phyloP scores from a whole-genome alignment of 2,888 invertebrate species.

The Portevinia maculata region DNA sequence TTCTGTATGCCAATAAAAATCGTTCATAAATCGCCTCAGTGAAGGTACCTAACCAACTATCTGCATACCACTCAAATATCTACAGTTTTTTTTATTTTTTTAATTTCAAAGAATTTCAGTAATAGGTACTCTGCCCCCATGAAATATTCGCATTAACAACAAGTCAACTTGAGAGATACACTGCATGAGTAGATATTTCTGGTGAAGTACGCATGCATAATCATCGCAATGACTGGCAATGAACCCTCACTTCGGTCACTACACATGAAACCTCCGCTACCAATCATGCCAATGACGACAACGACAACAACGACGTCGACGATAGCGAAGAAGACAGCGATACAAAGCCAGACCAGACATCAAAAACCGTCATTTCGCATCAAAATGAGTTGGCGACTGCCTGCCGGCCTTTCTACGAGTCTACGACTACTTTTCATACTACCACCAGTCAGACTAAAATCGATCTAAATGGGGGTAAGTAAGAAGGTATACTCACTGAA shows the following conservation, averaged over 20 bases:
- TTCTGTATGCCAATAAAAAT: too few species aligned
- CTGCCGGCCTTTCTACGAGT: slow-evolving; percentile 61
- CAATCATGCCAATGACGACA: slow-evolving; percentile 26
- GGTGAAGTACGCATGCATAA: slow-evolving; percentile 20
- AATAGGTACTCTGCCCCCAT: slow-evolving; percentile 1
- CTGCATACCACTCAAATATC: too few species aligned
- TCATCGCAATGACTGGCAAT: slow-evolving; percentile 39
- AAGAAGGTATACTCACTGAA: slow-evolving; percentile 48
- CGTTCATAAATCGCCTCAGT: too few species aligned
- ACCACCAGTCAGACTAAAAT: slow-evolving; percentile 14
- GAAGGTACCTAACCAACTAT: too few species aligned
- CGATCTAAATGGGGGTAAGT: slow-evolving; percentile 54
- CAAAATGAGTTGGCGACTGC: slow-evolving; percentile 71
- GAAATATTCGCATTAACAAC: slow-evolving; percentile 16
- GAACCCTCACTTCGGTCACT: slow-evolving; percentile 59
- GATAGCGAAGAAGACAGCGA: slow-evolving; percentile 41
- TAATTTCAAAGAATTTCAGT: not conserved
- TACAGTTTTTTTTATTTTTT: not conserved
- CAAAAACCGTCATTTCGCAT: slow-evolving; percentile 69
- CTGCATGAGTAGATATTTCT: slow-evolving; percentile 10
- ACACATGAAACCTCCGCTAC: slow-evolving; percentile 34
- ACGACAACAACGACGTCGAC: slow-evolving; percentile 29
- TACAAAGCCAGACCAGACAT: slow-evolving; percentile 67
- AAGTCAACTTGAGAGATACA: slow-evolving; percentile 3
- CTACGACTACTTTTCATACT: slow-evolving; percentile 36